These are phyloP conservation scores for Platyrinchus mystaceus DNA, from an alignment of 2,797 vertebrate genomes.

Conservation along the genomic window DNA sequence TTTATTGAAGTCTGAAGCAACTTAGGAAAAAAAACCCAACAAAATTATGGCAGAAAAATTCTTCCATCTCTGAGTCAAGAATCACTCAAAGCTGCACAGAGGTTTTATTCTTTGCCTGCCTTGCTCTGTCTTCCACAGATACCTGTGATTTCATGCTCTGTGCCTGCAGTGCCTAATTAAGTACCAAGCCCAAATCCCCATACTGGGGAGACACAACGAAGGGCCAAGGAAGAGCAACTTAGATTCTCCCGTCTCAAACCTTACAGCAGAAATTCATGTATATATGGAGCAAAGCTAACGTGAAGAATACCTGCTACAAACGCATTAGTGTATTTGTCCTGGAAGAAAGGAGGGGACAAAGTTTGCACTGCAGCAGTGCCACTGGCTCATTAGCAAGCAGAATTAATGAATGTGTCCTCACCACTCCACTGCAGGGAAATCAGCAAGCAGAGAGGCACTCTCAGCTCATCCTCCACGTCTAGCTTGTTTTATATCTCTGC, in stretches of 20 bases:
- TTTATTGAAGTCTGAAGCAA: conserved; percentile 52
- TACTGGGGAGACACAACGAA: accelerated
- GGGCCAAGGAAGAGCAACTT: not conserved
- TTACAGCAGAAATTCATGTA: not conserved
- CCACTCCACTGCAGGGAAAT: not conserved
- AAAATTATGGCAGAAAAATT: not conserved
- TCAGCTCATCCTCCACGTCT: not conserved
- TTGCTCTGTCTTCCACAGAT: not conserved
- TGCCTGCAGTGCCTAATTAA: not conserved
- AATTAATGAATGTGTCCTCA: conserved; percentile 12
- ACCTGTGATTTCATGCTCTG: not conserved
- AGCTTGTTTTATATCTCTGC: not conserved
- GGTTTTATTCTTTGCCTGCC: not conserved
- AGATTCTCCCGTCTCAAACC: not conserved
- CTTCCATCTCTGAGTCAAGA: not conserved
- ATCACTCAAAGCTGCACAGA: not conserved
- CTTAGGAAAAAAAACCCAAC: not conserved
- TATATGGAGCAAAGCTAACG: not conserved
- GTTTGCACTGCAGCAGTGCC: not conserved
- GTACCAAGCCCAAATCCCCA: not conserved
- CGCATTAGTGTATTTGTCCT: not conserved
- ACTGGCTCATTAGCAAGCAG: not conserved
- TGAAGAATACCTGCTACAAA: not conserved
- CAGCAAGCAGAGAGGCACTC: not conserved
- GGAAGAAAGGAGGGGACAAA: not conserved